Base-by-base conservation (phyloP, 1,140 invertebrate genomes). In the Meloidogyne floridensis region DNA sequence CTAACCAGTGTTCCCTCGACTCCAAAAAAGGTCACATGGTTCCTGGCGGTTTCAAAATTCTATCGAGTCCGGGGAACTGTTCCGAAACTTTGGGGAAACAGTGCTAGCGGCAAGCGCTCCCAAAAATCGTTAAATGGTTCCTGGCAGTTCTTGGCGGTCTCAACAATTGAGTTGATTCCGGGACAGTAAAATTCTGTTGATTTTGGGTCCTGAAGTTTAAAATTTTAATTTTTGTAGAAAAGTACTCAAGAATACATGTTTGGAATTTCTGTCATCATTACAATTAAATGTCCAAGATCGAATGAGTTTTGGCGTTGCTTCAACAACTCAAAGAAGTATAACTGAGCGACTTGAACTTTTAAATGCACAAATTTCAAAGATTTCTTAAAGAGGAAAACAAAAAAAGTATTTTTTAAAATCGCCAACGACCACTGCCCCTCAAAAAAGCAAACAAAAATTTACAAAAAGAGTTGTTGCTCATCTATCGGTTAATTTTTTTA, bases 221-320 rank as follows among this genome's bases (percentile, higher is more conserved):
- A 82, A 59, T 70, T 51, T n/a, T 6, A 7, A 53, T 82, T 71
- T 43, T 77, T 80, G 6, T 9, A 83, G 82, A 47, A 83, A 82
- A 83, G 13, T 83, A 15, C 59, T 84, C 9, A 84, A 69, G 69
- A 51, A 80, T 0, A 75, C 59, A 10, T 83, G 80, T 70, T 65
- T 84, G 72, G 81, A 84, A 15, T 84, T 84, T n/a, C 51, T 76
- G 13, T 84, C 83, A 4, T 76, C 77, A 20, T 69, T 84, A 53
- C 82, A 81, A 47, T 32, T 84, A n/a, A 77, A 83, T 69, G 54
- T 75, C 65, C 77, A 84, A n/a, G 77, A 80, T 6, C 59, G 59
- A n/a, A 65, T 65, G 59, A n/a, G 59, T 65, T 65, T 65, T 65
- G 59, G 59, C 2, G 5, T 65, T 65, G 59, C 59, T 65, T 65